Conservation (phyloP, 2,797 vertebrate species). For the Gymnothorax javanicus region DNA sequence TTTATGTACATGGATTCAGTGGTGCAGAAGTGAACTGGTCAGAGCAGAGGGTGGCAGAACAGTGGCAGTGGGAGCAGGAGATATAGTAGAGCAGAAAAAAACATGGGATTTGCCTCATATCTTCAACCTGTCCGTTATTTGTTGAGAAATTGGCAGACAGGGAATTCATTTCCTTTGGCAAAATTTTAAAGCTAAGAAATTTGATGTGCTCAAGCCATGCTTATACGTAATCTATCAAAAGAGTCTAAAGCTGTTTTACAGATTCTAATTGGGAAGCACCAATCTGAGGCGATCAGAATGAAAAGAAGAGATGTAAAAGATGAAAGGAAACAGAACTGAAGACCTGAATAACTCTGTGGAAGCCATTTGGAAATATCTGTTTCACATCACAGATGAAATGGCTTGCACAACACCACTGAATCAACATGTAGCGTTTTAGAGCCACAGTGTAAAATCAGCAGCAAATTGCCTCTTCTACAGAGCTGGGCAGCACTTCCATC, state of each 20-base stretch:
- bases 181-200: conserved; percentile 7
- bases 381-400: conserved; percentile 69
- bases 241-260: conserved; percentile 20
- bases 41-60: conserved; percentile 35
- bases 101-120: conserved; percentile 1
- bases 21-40: conserved; percentile 85
- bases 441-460: conserved; percentile 67
- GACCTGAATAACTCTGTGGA: conserved; percentile 25
- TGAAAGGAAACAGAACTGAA: background rate
- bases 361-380: conserved; percentile 31
- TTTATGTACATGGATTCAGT: conserved; percentile 85
- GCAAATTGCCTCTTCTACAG: conserved; percentile 42
- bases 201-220: background rate
- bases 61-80: background rate
- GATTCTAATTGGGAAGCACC: background rate
- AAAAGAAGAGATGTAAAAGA: background rate
- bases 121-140: conserved; percentile 4
- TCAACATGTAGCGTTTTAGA: conserved; percentile 81
- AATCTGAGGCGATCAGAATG: background rate
- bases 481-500: conserved; percentile 46
- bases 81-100: background rate
- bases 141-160: background rate
- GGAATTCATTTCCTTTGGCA: background rate
- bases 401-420: conserved; percentile 88
- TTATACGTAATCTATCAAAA: background rate